Evolutionary conservation across 2,888 invertebrate genomes (phyloP).

Genomic region (Druceiella hillmani): DNA sequence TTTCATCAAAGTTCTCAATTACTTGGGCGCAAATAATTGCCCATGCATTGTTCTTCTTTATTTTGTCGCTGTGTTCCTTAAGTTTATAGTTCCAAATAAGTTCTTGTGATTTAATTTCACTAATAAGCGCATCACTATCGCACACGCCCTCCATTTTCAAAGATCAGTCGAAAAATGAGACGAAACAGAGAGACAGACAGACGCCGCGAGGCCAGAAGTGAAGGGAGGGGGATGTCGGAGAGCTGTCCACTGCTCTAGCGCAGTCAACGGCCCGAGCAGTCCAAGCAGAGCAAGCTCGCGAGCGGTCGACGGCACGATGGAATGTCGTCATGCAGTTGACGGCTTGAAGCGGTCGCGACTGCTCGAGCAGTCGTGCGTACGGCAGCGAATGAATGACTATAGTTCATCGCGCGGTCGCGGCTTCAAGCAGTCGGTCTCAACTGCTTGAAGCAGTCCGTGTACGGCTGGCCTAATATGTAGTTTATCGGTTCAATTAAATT

Average conservation of each 20-base stretch:
- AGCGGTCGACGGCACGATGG: conserved; percentile 21
- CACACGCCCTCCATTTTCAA: conserved; percentile 21
- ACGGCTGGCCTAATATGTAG: background rate
- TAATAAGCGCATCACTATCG: conserved; percentile 24
- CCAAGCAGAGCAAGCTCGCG: conserved; percentile 15
- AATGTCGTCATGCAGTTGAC: conserved; percentile 23
- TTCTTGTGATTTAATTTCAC: conserved; percentile 23
- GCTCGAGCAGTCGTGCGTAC: conserved; percentile 26
- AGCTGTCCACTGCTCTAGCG: conserved; percentile 5
- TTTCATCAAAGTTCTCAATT: conserved; percentile 24
- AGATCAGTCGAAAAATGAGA: conserved; percentile 13
- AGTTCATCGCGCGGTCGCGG: conserved; percentile 18
- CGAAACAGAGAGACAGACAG: background rate
- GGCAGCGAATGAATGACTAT: conserved; percentile 22
- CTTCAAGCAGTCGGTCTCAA: conserved; percentile 16
- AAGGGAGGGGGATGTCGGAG: conserved; percentile 11
- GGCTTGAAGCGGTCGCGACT: conserved; percentile 25
- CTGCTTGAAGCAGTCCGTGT: conserved; percentile 16
- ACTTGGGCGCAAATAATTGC: conserved; percentile 24
- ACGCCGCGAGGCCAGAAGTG: conserved; percentile 5
- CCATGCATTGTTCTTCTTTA: conserved; percentile 24
- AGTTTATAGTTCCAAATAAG: conserved; percentile 23
- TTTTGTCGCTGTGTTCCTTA: conserved; percentile 23
- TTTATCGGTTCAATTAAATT: too few relatives aligned
- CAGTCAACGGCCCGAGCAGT: conserved; percentile 20